These are phyloP conservation scores for Megaceryle alcyon DNA, from an alignment of 2,797 vertebrate genomes.

Conservation along the genomic window DNA sequence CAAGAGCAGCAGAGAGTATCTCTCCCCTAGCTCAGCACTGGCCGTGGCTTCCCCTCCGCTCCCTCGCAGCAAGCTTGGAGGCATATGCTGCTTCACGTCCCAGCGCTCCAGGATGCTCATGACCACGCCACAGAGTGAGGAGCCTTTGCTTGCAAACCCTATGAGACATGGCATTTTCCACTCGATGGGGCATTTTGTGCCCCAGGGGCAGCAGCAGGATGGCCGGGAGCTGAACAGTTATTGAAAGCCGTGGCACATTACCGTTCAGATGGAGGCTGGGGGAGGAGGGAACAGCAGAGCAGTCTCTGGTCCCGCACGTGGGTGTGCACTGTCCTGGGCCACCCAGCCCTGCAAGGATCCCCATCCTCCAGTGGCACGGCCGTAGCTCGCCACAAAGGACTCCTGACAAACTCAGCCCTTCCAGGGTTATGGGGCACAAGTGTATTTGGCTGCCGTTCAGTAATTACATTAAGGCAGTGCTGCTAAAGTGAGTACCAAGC, in stretches of 20 bases:
- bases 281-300: background rate
- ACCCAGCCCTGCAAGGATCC: background rate
- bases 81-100: fast-evolving
- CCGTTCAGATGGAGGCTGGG: background rate
- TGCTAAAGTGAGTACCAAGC: slow-evolving; percentile 53
- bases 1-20: background rate
- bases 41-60: fast-evolving
- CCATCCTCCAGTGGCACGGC: fast-evolving
- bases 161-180: background rate
- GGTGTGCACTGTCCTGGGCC: background rate
- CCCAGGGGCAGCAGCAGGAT: background rate
- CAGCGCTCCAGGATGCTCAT: fast-evolving
- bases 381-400: background rate
- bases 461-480: slow-evolving; percentile 63
- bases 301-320: fast-evolving
- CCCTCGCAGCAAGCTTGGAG: fast-evolving
- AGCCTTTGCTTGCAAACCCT: background rate
- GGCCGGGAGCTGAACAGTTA: fast-evolving
- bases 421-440: slow-evolving; percentile 11
- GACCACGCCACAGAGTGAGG: fast-evolving
- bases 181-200: background rate
- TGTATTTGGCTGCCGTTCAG: slow-evolving; percentile 42
- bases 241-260: fast-evolving
- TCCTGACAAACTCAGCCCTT: background rate
- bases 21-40: fast-evolving